Evolutionary conservation across 2,888 invertebrate genomes (phyloP).

Genomic region (Autographa pulchrina): DNA sequence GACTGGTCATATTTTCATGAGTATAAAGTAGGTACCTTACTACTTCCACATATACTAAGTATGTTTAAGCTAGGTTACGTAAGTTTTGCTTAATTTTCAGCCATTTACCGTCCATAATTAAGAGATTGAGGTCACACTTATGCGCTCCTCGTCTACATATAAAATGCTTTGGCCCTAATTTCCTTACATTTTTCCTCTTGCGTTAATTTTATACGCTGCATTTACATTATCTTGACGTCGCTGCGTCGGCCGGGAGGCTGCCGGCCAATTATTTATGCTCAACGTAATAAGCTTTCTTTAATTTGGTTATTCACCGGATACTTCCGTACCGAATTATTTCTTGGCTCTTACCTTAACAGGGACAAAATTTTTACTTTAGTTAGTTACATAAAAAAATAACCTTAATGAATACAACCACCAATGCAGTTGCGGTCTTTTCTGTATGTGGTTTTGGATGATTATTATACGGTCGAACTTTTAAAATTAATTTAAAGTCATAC

Average conservation of each 20-base stretch:
- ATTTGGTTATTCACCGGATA: background rate
- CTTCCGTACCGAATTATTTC: background rate
- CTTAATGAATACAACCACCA: too few species aligned
- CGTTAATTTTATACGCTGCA: slow-evolving; percentile 1
- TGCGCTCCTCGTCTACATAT: background rate
- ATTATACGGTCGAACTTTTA: too few species aligned
- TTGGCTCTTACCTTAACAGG: background rate
- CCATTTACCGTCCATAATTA: background rate
- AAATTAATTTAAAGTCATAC: too few species aligned
- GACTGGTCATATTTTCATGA: background rate
- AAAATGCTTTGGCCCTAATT: background rate
- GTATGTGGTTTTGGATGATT: too few species aligned
- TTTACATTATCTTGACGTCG: slow-evolving; percentile 2
- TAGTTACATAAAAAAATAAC: too few species aligned
- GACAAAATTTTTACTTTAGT: too few species aligned
- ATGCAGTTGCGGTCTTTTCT: too few species aligned
- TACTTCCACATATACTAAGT: background rate
- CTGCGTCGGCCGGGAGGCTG: background rate
- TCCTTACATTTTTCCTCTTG: background rate
- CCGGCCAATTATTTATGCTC: background rate
- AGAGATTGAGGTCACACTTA: slow-evolving; percentile 1
- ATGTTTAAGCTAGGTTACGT: background rate
- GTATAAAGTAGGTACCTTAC: background rate
- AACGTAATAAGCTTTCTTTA: background rate
- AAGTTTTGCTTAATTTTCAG: slow-evolving; percentile 4